phyloP scores from a whole-genome alignment of 37 sponge, comb jelly and placozoan species.

The Crambe crambe region DNA sequence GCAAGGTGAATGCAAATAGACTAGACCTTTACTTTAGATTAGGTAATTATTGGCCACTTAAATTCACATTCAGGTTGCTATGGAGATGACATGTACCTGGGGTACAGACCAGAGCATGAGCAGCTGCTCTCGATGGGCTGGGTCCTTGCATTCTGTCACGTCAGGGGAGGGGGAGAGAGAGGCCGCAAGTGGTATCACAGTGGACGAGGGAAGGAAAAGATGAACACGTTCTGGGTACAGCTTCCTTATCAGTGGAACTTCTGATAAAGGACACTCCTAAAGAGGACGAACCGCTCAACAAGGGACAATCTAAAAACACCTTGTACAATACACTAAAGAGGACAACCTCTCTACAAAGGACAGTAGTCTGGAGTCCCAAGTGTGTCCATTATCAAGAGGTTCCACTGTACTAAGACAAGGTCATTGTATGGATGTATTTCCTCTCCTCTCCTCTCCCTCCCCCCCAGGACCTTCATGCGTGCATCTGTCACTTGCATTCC shows the following conservation, averaged over 20 bases:
- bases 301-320: too few species aligned
- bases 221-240: slow-evolving; percentile 43
- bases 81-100: slow-evolving; percentile 27
- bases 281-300: too few species aligned
- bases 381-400: background rate
- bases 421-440: too few species aligned
- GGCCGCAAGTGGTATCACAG: slow-evolving; percentile 53
- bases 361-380: too few species aligned
- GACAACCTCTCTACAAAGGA: too few species aligned
- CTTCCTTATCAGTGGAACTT: too few species aligned
- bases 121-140: slow-evolving; percentile 50
- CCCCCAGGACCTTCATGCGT: slow-evolving; percentile 44
- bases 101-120: slow-evolving; percentile 11
- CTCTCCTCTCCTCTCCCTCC: too few species aligned
- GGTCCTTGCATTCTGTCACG: slow-evolving; percentile 69
- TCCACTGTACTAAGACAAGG: background rate
- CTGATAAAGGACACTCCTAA: background rate
- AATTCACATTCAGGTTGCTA: slow-evolving; percentile 59
- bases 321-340: too few species aligned
- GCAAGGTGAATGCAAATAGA: too few species aligned
- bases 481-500: slow-evolving; percentile 32
- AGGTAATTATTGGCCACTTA: too few species aligned
- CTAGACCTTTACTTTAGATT: too few species aligned
- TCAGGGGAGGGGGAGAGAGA: slow-evolving; percentile 61
- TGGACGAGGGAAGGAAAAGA: slow-evolving; percentile 23